A percentile compares a stretch with the other conserved stretches of the same genome.
phyloP scores from a whole-genome alignment of 2,888 invertebrate genomes.

The Hartigia nigra region DNA sequence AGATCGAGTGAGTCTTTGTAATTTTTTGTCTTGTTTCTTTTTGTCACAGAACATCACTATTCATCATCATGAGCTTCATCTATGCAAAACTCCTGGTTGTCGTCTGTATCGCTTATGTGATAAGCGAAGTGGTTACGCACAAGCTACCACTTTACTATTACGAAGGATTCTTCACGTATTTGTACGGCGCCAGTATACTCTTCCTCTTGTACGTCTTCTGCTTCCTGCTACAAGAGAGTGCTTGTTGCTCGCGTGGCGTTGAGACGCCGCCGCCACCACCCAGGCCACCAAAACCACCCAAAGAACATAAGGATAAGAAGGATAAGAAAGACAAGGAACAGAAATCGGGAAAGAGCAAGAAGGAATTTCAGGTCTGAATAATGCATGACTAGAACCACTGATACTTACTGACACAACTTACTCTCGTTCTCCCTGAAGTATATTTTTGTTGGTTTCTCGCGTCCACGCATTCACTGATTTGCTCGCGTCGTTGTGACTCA shows the following conservation, averaged over 20 bases:
- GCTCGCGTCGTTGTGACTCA: constrained; percentile 6
- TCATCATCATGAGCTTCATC: constrained; percentile 95
- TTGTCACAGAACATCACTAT: constrained; percentile 84
- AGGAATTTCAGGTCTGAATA: constrained; percentile 67
- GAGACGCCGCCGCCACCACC: constrained; percentile 73
- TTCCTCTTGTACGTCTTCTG: constrained; percentile 95
- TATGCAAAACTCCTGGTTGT: constrained; percentile 95
- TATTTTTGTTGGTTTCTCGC: constrained; percentile 30
- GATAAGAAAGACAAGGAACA: constrained; percentile 71
- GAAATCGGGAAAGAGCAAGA: constrained; percentile 71
- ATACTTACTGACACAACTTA: neutral
- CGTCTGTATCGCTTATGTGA: constrained; percentile 92
- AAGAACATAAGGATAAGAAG: constrained; percentile 75
- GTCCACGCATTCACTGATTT: neutral
- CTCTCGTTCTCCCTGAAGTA: constrained; percentile 12
- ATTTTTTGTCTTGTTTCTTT: constrained; percentile 1
- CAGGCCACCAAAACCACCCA: constrained; percentile 72
- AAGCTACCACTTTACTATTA: constrained; percentile 92
- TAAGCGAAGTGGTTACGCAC: constrained; percentile 94
- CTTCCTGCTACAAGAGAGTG: constrained; percentile 91
- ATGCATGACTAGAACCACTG: neutral
- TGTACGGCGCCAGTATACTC: constrained; percentile 92
- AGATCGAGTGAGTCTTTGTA: neutral
- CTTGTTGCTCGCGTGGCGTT: constrained; percentile 80
- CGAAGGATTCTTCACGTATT: constrained; percentile 95